These are phyloP conservation scores for Nudaria mundana DNA, from an alignment of 2,888 invertebrate species.

Conservation along the genomic window DNA sequence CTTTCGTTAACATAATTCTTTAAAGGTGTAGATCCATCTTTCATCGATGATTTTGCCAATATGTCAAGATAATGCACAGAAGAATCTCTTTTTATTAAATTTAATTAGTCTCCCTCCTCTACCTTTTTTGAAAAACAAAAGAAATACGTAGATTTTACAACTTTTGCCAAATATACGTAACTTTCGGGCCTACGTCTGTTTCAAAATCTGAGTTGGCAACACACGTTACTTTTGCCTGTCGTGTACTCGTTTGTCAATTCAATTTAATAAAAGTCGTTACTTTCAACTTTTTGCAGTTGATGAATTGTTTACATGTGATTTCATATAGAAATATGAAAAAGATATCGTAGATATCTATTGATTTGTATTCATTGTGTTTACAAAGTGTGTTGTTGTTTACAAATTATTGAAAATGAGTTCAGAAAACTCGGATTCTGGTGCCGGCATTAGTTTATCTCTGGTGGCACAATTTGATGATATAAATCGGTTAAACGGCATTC, in stretches of 20 bases:
- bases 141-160: too few species aligned
- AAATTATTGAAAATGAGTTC: slow-evolving; percentile 75
- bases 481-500: slow-evolving; percentile 83
- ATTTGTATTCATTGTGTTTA: background rate
- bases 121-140: too few species aligned
- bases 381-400: slow-evolving; percentile 6
- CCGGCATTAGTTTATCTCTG: slow-evolving; percentile 77
- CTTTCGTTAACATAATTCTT: too few species aligned
- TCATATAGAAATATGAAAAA: slow-evolving; percentile 31
- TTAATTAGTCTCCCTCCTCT: too few species aligned
- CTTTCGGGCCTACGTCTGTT: too few species aligned
- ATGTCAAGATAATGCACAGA: too few species aligned
- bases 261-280: slow-evolving; percentile 40
- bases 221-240: too few species aligned
- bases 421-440: slow-evolving; percentile 64
- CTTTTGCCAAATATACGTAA: too few species aligned
- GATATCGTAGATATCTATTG: slow-evolving; percentile 2
- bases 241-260: slow-evolving; percentile 12
- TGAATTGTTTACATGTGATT: slow-evolving; percentile 15
- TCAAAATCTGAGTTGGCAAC: too few species aligned
- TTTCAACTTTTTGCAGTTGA: slow-evolving; percentile 29
- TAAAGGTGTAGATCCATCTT: too few species aligned
- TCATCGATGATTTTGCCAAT: too few species aligned
- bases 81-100: too few species aligned
- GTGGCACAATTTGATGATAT: slow-evolving; percentile 88